Conservation (phyloP, 2,888 invertebrate genomes). For the Tuberolachnus salignus region DNA sequence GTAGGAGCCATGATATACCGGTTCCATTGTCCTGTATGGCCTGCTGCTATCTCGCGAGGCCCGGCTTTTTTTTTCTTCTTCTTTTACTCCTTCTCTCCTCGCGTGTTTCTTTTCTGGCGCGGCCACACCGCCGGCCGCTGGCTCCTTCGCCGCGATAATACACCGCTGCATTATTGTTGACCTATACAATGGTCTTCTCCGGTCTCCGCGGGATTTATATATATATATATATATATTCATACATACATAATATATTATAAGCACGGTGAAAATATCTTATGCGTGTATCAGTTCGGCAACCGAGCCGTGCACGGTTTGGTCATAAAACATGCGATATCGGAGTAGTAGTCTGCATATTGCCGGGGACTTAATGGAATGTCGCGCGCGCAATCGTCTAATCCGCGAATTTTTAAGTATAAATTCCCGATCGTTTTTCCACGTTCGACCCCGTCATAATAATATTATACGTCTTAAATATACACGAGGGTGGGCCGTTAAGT, state of each 20-base stretch:
- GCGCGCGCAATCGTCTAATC: not conserved
- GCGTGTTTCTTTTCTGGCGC: not conserved
- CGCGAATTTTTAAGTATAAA: slow-evolving; percentile 7
- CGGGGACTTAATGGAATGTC: not conserved
- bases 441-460: not conserved
- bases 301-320: slow-evolving; percentile 9
- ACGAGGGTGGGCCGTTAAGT: too few relatives aligned
- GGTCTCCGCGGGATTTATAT: slow-evolving; percentile 38
- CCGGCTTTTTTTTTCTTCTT: slow-evolving; percentile 27
- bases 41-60: slow-evolving; percentile 4
- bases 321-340: slow-evolving; percentile 43
- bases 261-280: slow-evolving; percentile 29
- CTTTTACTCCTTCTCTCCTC: not conserved
- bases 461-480: too few relatives aligned
- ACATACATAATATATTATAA: slow-evolving; percentile 7
- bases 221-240: not conserved
- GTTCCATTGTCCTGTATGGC: slow-evolving; percentile 50
- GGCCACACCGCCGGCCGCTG: not conserved
- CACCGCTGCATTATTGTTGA: slow-evolving; percentile 36
- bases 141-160: slow-evolving; percentile 25
- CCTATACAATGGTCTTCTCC: slow-evolving; percentile 53
- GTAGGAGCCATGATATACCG: slow-evolving; percentile 53
- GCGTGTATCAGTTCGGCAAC: slow-evolving; percentile 45
- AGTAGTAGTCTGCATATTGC: slow-evolving; percentile 23
- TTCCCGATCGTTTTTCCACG: slow-evolving; percentile 9